These are phyloP conservation scores for Scaptomyza pallida DNA, from an alignment of 1,140 invertebrate species.

Conservation along the genomic window DNA sequence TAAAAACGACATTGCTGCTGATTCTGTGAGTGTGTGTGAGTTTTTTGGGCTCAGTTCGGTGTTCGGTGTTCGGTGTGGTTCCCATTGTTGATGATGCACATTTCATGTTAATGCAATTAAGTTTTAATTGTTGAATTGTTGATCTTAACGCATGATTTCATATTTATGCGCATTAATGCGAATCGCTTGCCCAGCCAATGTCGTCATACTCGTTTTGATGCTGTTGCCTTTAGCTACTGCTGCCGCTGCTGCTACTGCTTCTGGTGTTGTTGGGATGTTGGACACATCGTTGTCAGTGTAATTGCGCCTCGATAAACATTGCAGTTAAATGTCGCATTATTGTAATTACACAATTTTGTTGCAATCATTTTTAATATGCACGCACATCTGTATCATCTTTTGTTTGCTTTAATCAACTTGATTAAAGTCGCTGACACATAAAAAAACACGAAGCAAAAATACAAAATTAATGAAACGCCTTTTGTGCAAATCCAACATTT, in stretches of 20 bases:
- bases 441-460: no score
- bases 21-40: background rate
- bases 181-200: slow-evolving; percentile 51
- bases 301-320: slow-evolving; percentile 75
- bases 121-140: slow-evolving; percentile 83
- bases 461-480: slow-evolving; percentile 29
- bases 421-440: slow-evolving; percentile 56
- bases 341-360: slow-evolving; percentile 72
- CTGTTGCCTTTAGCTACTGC: slow-evolving; percentile 1
- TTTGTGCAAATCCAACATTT: slow-evolving; percentile 41
- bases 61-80: background rate
- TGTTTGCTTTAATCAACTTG: slow-evolving; percentile 46
- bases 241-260: slow-evolving; percentile 4
- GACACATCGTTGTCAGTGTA: slow-evolving; percentile 68
- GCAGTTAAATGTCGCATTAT: slow-evolving; percentile 81
- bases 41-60: slow-evolving; percentile 5
- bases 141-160: slow-evolving; percentile 83
- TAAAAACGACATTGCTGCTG: background rate
- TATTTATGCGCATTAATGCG: slow-evolving; percentile 81
- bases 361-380: slow-evolving; percentile 61
- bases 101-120: slow-evolving; percentile 83
- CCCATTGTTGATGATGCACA: slow-evolving; percentile 77
- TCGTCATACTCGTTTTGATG: slow-evolving; percentile 49
- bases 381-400: slow-evolving; percentile 32
- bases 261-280: slow-evolving; percentile 2